These are phyloP conservation scores for Trogon melanurus DNA, from an alignment of 2,113 vertebrate species.

Conservation along the genomic window DNA sequence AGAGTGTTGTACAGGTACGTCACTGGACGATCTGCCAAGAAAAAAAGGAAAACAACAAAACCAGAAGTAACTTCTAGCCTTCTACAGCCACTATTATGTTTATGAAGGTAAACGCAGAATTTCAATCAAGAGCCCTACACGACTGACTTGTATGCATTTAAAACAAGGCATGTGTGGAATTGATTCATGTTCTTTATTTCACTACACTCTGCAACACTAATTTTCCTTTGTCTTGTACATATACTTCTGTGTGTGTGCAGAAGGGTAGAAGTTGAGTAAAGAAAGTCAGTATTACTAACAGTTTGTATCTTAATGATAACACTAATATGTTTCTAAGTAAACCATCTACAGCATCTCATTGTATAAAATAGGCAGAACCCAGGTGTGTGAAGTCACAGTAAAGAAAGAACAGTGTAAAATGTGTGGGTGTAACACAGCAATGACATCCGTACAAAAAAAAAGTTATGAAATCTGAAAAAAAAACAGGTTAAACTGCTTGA, in stretches of 20 bases:
- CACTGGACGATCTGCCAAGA: constrained; percentile 90
- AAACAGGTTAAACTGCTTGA: background rate
- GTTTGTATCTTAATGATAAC: background rate
- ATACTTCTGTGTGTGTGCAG: background rate
- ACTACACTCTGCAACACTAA: background rate
- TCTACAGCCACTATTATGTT: background rate
- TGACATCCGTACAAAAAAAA: background rate
- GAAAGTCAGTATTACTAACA: background rate
- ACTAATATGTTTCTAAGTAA: background rate
- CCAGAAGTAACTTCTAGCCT: background rate
- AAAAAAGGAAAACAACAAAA: background rate
- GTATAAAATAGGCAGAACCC: background rate
- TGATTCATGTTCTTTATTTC: background rate
- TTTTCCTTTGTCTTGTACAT: background rate
- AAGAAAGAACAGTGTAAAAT: background rate
- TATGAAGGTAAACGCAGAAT: background rate
- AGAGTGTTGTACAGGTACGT: constrained; percentile 98
- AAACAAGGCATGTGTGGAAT: background rate
- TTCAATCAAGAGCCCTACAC: background rate
- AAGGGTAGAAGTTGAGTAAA: background rate
- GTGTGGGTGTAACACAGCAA: background rate
- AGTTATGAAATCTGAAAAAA: background rate
- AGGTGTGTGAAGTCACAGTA: background rate
- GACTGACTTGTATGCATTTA: background rate
- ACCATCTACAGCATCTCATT: background rate